Evolutionary conservation across 1,140 invertebrate genomes (phyloP).

Genomic region (Hypsibius dujardini): DNA sequence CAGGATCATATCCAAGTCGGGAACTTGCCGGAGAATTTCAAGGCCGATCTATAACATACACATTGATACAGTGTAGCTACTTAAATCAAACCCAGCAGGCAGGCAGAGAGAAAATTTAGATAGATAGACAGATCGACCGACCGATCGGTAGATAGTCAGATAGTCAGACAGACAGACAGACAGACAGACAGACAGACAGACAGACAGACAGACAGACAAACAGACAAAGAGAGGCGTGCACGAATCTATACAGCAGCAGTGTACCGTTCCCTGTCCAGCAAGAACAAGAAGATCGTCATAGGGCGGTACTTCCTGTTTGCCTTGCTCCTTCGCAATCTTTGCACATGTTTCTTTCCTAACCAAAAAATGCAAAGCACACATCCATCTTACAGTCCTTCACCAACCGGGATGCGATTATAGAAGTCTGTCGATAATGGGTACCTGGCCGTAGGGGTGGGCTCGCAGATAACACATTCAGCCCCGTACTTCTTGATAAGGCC

Average conservation of each 20-base stretch:
- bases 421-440: slow-evolving; percentile 15
- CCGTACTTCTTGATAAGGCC: slow-evolving; percentile 34
- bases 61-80: too few species aligned
- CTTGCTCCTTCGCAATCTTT: slow-evolving; percentile 24
- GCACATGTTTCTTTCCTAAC: slow-evolving; percentile 26
- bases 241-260: background rate
- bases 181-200: too few species aligned
- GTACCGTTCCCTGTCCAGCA: slow-evolving; percentile 32
- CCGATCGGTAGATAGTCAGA: too few species aligned
- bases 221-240: background rate
- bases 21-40: slow-evolving; percentile 33
- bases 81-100: background rate
- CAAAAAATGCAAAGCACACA: background rate
- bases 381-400: background rate
- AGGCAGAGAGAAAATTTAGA: background rate
- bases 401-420: background rate
- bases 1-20: slow-evolving; percentile 31
- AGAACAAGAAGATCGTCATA: slow-evolving; percentile 37
- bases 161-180: too few species aligned
- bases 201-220: too few species aligned
- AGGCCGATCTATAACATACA: slow-evolving; percentile 24
- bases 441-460: slow-evolving; percentile 26
- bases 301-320: slow-evolving; percentile 28
- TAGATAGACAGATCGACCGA: background rate
- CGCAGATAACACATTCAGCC: slow-evolving; percentile 32